phyloP scores from a whole-genome alignment of 2,113 vertebrate species.

The Syrrhaptes paradoxus region DNA sequence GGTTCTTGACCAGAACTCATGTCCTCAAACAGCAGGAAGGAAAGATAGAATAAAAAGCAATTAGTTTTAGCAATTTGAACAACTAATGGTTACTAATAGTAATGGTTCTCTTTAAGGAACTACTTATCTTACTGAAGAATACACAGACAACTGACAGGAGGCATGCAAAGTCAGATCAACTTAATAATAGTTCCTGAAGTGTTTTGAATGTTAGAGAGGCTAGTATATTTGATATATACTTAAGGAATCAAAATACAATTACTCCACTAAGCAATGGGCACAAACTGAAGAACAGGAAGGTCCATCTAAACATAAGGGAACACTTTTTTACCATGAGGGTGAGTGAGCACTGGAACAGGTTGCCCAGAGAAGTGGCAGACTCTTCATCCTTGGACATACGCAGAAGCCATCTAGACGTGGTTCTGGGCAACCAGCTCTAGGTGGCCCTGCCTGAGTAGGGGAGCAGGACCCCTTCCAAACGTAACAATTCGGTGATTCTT shows the following conservation, averaged over 20 bases:
- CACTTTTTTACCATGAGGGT: neutral
- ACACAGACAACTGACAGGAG: neutral
- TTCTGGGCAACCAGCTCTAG: too few species aligned
- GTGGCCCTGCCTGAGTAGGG: too few species aligned
- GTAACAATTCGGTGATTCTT: neutral
- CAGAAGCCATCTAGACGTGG: too few species aligned
- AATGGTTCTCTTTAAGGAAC: neutral
- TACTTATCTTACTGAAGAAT: neutral
- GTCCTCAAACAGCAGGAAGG: neutral
- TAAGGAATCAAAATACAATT: neutral
- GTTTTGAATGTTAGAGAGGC: neutral
- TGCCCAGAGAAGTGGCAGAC: too few species aligned
- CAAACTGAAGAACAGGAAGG: neutral
- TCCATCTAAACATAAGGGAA: neutral
- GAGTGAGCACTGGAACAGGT: too few species aligned
- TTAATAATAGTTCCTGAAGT: neutral
- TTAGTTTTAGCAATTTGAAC: neutral
- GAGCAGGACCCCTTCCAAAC: neutral
- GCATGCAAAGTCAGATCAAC: neutral
- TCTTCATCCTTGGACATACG: too few species aligned
- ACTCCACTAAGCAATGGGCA: neutral
- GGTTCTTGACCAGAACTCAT: neutral
- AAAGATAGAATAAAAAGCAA: neutral
- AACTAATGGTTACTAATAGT: neutral
- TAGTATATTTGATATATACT: neutral